Evolutionary conservation across 1,140 invertebrate genomes (phyloP).

Genomic region (Sitophilus oryzae): DNA sequence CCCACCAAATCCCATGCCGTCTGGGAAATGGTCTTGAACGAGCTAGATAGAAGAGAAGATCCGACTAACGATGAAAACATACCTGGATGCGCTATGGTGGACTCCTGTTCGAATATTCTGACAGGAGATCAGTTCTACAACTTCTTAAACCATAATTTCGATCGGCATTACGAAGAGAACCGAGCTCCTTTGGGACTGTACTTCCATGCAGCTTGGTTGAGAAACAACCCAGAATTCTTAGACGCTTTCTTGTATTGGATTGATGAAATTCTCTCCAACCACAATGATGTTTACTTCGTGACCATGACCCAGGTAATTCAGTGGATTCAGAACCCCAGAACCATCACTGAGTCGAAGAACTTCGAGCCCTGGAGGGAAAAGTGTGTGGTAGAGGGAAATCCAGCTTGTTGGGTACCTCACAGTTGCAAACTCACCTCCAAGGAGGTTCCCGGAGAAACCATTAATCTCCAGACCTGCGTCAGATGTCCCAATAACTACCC

Average conservation of each 20-base stretch:
- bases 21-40: slow-evolving; percentile 98
- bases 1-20: slow-evolving; percentile 88
- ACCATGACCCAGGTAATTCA: slow-evolving; percentile 97
- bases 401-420: slow-evolving; percentile 80
- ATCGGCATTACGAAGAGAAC: slow-evolving; percentile 91
- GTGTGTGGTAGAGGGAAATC: slow-evolving; percentile 72
- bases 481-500: slow-evolving; percentile 92
- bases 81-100: slow-evolving; percentile 93
- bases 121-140: slow-evolving; percentile 93
- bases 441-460: slow-evolving; percentile 86
- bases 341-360: slow-evolving; percentile 76
- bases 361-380: slow-evolving; percentile 94
- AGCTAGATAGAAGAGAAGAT: slow-evolving; percentile 86
- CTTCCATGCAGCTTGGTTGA: slow-evolving; percentile 94
- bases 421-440: slow-evolving; percentile 86
- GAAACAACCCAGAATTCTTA: slow-evolving; percentile 89
- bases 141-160: slow-evolving; percentile 93
- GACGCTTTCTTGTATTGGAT: slow-evolving; percentile 93
- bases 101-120: slow-evolving; percentile 91
- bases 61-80: slow-evolving; percentile 86
- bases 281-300: slow-evolving; percentile 93
- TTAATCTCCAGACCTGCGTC: slow-evolving; percentile 88
- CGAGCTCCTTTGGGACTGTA: slow-evolving; percentile 88
- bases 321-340: slow-evolving; percentile 91
- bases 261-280: slow-evolving; percentile 79